These are phyloP conservation scores for Anguilla anguilla DNA, from an alignment of 2,797 vertebrate genomes.

Conservation along the genomic window DNA sequence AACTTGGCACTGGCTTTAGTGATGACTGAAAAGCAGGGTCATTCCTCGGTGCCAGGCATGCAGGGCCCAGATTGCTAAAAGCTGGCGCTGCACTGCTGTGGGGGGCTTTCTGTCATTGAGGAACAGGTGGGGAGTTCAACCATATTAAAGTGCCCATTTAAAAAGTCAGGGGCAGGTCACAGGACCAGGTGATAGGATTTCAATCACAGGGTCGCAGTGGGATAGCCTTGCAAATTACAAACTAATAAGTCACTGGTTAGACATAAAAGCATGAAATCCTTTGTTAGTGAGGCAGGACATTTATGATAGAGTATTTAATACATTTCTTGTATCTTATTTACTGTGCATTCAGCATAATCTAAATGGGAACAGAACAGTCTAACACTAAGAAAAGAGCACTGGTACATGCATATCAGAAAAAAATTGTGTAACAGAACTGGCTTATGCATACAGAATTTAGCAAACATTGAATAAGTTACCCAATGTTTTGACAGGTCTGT, in stretches of 20 bases:
- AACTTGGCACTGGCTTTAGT: background rate
- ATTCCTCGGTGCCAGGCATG: background rate
- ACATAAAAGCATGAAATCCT: background rate
- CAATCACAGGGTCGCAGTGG: background rate
- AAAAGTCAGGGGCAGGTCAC: background rate
- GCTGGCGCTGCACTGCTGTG: background rate
- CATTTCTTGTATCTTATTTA: background rate
- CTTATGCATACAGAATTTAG: background rate
- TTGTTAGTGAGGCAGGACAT: background rate
- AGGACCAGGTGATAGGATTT: background rate
- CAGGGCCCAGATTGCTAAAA: background rate
- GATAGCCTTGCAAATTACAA: background rate
- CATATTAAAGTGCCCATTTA: background rate
- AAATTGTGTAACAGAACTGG: background rate
- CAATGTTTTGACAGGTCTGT: background rate
- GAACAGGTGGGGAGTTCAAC: conserved; percentile 7
- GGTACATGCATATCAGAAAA: background rate
- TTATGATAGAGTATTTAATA: background rate
- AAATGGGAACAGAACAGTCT: background rate
- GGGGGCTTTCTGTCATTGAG: background rate
- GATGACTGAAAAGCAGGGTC: background rate
- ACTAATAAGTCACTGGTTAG: background rate
- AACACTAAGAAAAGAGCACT: background rate
- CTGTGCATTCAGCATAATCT: background rate
- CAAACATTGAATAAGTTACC: background rate